Evolutionary conservation across 2,113 vertebrate species (phyloP), one percentile per base, ranked within the genome.

Genomic region (Cervus canadensis): DNA sequence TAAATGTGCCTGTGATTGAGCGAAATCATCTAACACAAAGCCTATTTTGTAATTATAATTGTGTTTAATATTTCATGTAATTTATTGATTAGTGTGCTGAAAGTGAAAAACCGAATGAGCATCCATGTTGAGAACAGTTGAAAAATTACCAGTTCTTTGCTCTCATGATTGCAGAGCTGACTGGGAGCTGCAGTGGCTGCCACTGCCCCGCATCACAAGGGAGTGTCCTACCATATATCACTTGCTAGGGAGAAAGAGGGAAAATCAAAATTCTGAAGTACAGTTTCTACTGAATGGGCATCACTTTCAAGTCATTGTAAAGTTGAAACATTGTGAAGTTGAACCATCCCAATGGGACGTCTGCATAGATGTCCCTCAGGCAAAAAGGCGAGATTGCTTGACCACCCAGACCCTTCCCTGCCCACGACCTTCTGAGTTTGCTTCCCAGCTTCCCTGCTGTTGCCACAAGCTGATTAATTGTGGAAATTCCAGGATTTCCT

Each of bases 401-500:
- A 60, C 5, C 14, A 4, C 28, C 10, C 13, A 12, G 43, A 43
- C 7, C 60, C 60, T 92, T 79, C 56, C 30, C 19, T 57, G 26
- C 33, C 89, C 36, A 2, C 3, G 57, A 40, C 90, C 89, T 48
- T 5, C 4, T 8, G 85, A 36, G 8, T 89, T 78, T 62, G 8
- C 6, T 45, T 52, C 81, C 12, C 45, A 79, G 26, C 25, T 79
- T 67, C 78, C 43, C 3, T 74, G 50, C 14, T 91, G 17, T 79
- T 50, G 57, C 71, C 15, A 26, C 36, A 7, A 7, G 91, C 79
- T 74, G 78, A 93, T 82, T 86, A 40, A 92, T 64, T 82, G 33
- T 91, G 60, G 43, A 86, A 93, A 91, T 78, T 52, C 76, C 76
- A 94, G 50, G 45, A 90, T 86, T 86, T 97, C 60, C 81, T 83